Evolutionary conservation across 2,113 vertebrate genomes (phyloP), one percentile per base, ranked within the genome.

Genomic region (Polypterus senegalus): DNA sequence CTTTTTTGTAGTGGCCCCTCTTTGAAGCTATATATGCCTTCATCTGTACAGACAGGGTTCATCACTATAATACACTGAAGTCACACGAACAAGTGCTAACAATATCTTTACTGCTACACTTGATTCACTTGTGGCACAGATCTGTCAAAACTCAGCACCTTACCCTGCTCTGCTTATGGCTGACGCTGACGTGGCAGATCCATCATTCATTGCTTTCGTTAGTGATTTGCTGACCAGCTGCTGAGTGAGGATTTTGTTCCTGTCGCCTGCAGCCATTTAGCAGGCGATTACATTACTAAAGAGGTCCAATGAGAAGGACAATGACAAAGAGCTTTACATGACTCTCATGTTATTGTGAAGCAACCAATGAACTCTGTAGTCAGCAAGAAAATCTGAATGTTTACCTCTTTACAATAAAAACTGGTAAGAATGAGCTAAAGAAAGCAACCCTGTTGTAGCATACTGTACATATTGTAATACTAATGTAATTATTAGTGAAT

Each of bases 201-300:
- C 68, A 49, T 67, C 63, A 73, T 76, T 83, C 78, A 86, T 77
- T 66, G 73, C 76, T 74, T 82, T 83, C 76, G 74, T 68, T 77
- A 81, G 84, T 83, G 86, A 89, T 85, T 82, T 74, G 81, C 88
- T 92, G 88, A 85, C 84, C 85, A 88, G 86, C 74, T 91, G 90
- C 91, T 94, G 91, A 92, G 83, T 60, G 73, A 65, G 74, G 75
- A 72, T 79, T 85, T 83, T 74, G 72, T 71, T 68, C 63, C 60
- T 4, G 72, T 69, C 67, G 76, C 71, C 76, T 68, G 49, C 65
- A 74, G 72, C 68, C 69, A 70, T 76, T 78, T 76, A 66, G 73
- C 76, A 65, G 73, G 67, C 60, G 78, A 80, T 77, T 77, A 70
- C 67, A 74, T 68, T 63, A 71, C 77, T 71, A 69, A 77, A 83